These are phyloP conservation scores for Corticium candelabrum DNA, from an alignment of 37 sponge, comb jelly and placozoan species.

Conservation along the genomic window DNA sequence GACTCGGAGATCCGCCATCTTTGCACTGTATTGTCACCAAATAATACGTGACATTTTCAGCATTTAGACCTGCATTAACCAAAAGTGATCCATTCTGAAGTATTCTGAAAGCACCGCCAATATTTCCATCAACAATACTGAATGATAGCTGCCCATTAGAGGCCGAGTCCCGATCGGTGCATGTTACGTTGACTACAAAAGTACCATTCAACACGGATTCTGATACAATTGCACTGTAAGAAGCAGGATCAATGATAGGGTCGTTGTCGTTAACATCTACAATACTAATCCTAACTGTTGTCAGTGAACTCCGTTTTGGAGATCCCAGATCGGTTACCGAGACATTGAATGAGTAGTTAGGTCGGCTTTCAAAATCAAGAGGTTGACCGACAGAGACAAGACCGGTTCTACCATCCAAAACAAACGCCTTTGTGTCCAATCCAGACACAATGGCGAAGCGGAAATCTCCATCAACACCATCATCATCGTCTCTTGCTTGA, in stretches of 20 bases:
- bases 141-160: constrained; percentile 29
- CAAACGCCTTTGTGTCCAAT: constrained; percentile 28
- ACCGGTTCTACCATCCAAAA: constrained; percentile 29
- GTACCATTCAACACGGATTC: neutral
- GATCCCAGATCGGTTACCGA: constrained; percentile 10
- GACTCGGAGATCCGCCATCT: neutral
- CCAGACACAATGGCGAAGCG: constrained; percentile 22
- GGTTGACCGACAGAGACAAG: constrained; percentile 27
- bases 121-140: neutral
- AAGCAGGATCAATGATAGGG: constrained; percentile 16
- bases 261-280: constrained; percentile 36
- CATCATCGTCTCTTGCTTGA: constrained; percentile 43
- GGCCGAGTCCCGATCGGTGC: constrained; percentile 47
- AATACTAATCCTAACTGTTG: constrained; percentile 1
- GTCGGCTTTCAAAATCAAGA: constrained; percentile 36
- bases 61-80: constrained; percentile 25
- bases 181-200: neutral
- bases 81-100: constrained; percentile 27
- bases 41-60: constrained; percentile 12
- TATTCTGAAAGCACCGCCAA: neutral
- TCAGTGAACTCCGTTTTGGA: neutral
- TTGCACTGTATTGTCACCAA: neutral
- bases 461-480: constrained; percentile 35
- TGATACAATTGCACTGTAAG: neutral
- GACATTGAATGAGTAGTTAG: constrained; percentile 34